phyloP scores from a whole-genome alignment of 1,140 invertebrate species.

The Drosophila tristis region DNA sequence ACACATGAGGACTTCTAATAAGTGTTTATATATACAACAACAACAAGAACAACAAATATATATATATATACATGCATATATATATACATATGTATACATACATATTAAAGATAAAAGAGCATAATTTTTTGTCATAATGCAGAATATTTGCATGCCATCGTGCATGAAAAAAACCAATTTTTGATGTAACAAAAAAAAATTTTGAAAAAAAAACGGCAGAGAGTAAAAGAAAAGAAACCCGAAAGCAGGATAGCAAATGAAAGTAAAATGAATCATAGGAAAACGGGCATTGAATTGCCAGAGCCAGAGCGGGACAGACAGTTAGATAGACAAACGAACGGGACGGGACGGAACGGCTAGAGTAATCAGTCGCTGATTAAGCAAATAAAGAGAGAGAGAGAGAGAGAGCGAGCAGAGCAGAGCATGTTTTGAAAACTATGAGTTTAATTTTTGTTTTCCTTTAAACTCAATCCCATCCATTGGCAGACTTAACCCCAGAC shows the following conservation, averaged over 20 bases:
- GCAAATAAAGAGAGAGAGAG: not conserved
- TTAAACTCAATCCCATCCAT: slow-evolving; percentile 18
- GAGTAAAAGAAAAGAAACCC: slow-evolving; percentile 16
- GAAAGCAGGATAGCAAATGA: slow-evolving; percentile 10
- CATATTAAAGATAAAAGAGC: slow-evolving; percentile 46
- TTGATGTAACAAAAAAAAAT: slow-evolving; percentile 65
- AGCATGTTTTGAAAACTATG: no score
- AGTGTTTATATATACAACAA: slow-evolving; percentile 70
- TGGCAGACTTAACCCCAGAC: not conserved
- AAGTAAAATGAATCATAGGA: slow-evolving; percentile 3
- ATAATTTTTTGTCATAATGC: slow-evolving; percentile 78
- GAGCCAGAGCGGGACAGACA: slow-evolving; percentile 4
- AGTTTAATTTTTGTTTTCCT: not conserved
- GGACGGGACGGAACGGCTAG: no score
- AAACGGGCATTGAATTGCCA: not conserved
- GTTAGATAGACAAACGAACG: no score
- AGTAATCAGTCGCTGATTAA: no score
- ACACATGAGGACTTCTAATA: slow-evolving; percentile 72
- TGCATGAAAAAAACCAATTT: slow-evolving; percentile 64
- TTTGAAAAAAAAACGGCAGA: slow-evolving; percentile 20
- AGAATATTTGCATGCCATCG: slow-evolving; percentile 60
- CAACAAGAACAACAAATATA: not conserved
- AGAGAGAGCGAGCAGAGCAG: not conserved
- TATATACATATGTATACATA: slow-evolving; percentile 29
- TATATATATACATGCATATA: slow-evolving; percentile 50